Percentiles rank a stretch among this genome's conserved stretches.
These are phyloP conservation scores for Sweltsa coloradensis DNA, from an alignment of 1,140 invertebrate genomes.

Conservation along the genomic window DNA sequence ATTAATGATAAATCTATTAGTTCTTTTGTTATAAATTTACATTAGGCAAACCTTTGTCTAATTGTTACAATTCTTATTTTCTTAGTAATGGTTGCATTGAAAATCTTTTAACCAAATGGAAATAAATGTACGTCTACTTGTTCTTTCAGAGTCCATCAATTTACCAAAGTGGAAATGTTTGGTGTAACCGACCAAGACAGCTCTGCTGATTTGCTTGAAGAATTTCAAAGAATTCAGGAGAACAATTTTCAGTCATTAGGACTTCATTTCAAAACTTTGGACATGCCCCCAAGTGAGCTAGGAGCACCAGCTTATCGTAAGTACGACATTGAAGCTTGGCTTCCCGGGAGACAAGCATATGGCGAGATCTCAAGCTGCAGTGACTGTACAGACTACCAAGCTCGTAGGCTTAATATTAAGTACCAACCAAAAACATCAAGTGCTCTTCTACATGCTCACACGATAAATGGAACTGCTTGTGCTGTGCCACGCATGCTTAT, in stretches of 20 bases:
- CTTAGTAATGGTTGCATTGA: too few relatives aligned
- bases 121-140: too few relatives aligned
- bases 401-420: conserved; percentile 69
- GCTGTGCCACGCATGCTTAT: conserved; percentile 86
- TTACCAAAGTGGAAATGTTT: conserved; percentile 99
- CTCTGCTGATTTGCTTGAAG: conserved; percentile 57
- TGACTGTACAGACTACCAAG: conserved; percentile 95
- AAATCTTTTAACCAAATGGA: too few relatives aligned
- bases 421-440: conserved; percentile 38
- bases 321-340: conserved; percentile 95
- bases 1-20: too few relatives aligned
- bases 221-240: conserved; percentile 66
- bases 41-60: too few relatives aligned
- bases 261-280: conserved; percentile 70
- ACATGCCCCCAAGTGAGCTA: conserved; percentile 92
- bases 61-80: too few relatives aligned
- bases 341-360: conserved; percentile 72
- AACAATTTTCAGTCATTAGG: conserved; percentile 59
- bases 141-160: conserved; percentile 82
- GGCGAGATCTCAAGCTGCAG: conserved; percentile 96
- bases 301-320: conserved; percentile 87
- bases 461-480: conserved; percentile 92
- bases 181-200: conserved; percentile 51
- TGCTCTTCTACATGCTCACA: conserved; percentile 51
- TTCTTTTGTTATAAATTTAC: too few relatives aligned